These are phyloP conservation scores for Elymnias hypermnestra DNA, from an alignment of 1,140 invertebrate genomes.

Conservation along the genomic window DNA sequence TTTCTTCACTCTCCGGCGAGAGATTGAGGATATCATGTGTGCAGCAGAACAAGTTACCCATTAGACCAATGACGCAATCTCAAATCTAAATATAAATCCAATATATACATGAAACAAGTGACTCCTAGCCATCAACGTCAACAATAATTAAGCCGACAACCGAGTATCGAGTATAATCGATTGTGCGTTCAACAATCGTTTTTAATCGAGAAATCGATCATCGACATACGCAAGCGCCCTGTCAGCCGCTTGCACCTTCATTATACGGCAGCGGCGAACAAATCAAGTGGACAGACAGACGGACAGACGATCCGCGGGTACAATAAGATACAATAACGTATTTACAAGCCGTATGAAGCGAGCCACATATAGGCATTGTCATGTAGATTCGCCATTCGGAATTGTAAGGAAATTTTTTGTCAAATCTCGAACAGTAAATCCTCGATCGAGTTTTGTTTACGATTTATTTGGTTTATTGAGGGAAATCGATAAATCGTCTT, in stretches of 20 bases:
- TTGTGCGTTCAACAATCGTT: conserved; percentile 40
- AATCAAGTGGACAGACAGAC: conserved; percentile 43
- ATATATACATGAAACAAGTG: conserved; percentile 6
- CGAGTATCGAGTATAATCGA: conserved; percentile 38
- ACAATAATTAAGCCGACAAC: conserved; percentile 45
- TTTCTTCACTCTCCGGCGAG: too few species aligned
- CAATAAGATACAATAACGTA: conserved; percentile 34
- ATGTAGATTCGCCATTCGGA: conserved; percentile 18
- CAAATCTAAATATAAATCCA: conserved; percentile 1
- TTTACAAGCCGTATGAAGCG: conserved; percentile 32
- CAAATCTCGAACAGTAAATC: conserved; percentile 21
- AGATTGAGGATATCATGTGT: too few species aligned
- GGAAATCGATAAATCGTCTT: conserved; percentile 2
- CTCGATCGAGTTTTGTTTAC: conserved; percentile 20
- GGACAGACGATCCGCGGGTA: conserved; percentile 27
- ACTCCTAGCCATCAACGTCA: conserved; percentile 34
- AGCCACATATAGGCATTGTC: conserved; percentile 35
- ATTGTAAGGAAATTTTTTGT: conserved; percentile 22
- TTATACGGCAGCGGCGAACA: conserved; percentile 42
- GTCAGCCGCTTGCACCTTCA: conserved; percentile 35
- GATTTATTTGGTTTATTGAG: conserved; percentile 17
- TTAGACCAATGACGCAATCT: too few species aligned
- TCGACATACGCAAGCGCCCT: conserved; percentile 27
- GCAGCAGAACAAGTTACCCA: too few species aligned
- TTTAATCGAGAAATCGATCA: conserved; percentile 49